A percentile compares a stretch with the other conserved stretches of the same genome.
Evolutionary conservation across 1,140 invertebrate species (phyloP).

Genomic region (Atopsyche davidsoni): DNA sequence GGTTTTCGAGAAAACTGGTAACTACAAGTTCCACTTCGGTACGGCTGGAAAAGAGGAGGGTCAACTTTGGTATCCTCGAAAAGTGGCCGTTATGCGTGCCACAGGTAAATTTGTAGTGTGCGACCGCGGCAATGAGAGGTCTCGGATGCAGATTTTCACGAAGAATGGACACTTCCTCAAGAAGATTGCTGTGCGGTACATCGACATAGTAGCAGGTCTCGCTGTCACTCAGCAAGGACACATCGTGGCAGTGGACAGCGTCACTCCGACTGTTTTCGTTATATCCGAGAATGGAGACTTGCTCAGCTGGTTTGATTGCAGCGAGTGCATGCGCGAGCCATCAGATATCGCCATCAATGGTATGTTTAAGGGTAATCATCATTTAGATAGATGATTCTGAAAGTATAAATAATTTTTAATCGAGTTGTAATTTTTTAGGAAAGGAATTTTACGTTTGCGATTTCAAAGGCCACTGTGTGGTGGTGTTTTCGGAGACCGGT

Average conservation of each 20-base stretch:
- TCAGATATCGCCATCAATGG: constrained; percentile 93
- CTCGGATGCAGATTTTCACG: constrained; percentile 93
- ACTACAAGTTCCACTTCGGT: constrained; percentile 85
- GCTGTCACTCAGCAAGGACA: constrained; percentile 85
- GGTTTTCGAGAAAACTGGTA: constrained; percentile 86
- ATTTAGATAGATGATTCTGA: not conserved
- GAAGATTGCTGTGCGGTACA: constrained; percentile 87
- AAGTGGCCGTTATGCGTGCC: constrained; percentile 86
- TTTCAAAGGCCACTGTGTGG: constrained; percentile 96
- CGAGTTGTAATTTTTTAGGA: constrained; percentile 49
- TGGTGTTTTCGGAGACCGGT: constrained; percentile 90
- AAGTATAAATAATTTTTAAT: too few species aligned
- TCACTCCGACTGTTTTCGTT: constrained; percentile 93
- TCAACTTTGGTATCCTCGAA: constrained; percentile 93
- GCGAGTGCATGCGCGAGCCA: constrained; percentile 93
- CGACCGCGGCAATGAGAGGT: constrained; percentile 92
- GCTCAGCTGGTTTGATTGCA: constrained; percentile 93
- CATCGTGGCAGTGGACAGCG: constrained; percentile 95
- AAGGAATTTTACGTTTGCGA: constrained; percentile 97
- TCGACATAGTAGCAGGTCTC: constrained; percentile 95
- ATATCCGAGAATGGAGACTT: constrained; percentile 86
- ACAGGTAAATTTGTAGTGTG: constrained; percentile 91
- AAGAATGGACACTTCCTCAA: constrained; percentile 83
- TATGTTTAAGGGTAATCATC: constrained; percentile 41
- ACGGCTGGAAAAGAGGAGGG: constrained; percentile 89